phyloP scores from a whole-genome alignment of 2,797 vertebrate species.

The Sebastiscus tertius region DNA sequence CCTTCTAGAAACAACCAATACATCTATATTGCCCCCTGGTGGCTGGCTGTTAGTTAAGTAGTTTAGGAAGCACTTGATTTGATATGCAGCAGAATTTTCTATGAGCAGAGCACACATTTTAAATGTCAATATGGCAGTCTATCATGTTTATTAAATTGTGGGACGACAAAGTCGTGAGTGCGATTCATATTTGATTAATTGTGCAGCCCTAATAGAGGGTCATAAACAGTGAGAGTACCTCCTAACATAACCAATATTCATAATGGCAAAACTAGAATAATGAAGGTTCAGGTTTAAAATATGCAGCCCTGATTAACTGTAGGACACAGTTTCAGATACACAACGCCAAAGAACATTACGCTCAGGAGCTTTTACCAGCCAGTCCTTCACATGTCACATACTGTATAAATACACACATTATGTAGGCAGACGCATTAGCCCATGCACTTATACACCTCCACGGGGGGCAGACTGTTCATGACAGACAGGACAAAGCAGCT shows the following conservation, averaged over 20 bases:
- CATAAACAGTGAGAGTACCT: background rate
- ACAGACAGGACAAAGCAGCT: constrained; percentile 53
- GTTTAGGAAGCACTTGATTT: no score
- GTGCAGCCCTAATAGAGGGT: background rate
- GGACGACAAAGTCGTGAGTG: no score
- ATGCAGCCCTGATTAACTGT: background rate
- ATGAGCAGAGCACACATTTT: no score
- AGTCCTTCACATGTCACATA: background rate
- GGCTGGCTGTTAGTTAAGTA: no score
- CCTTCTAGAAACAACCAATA: no score
- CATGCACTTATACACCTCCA: constrained; percentile 18
- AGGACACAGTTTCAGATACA: background rate
- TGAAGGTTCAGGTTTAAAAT: background rate
- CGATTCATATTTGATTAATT: no score
- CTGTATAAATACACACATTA: background rate
- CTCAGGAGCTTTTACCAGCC: background rate
- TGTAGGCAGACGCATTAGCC: constrained; percentile 6
- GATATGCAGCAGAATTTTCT: no score
- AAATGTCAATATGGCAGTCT: no score
- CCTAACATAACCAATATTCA: background rate
- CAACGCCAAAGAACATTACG: background rate
- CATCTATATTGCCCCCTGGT: no score
- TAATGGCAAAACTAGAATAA: background rate
- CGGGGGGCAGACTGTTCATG: constrained; percentile 31
- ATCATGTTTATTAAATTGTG: no score